Base-by-base conservation (phyloP, 2,797 vertebrate species). In the Silurus lanzhouensis region DNA sequence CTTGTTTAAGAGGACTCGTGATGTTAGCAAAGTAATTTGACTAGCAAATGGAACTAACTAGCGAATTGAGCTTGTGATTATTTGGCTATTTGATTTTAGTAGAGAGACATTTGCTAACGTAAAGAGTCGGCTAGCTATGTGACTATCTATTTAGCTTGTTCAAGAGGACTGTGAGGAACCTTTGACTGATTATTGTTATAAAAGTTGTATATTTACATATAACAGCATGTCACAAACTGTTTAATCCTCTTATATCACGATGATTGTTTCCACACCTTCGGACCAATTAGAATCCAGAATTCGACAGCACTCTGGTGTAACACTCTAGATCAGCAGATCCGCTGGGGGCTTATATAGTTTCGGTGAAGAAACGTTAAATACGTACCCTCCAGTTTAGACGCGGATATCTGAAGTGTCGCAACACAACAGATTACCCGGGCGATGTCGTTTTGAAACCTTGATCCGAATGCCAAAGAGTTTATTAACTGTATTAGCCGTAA, bases 401-500 rank as follows among this genome's bases (percentile, higher is more conserved):
- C 25, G n/a, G 15, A 67, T 52, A 64, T 46, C 38, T 10, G 7
- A 44, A 1, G 5, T 46, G 15, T 6, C 79, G 48, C 15, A 57
- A 70, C 3, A n/a, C 66, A n/a, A 70, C 66, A 82, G 52, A 70
- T 44, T 58, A 38, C 10, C 13, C 57, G 66, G 64, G 48, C 6
- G 17, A 15, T 44, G 74, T 57, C 78, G 44, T n/a, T 66, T 80
- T 81, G 57, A 52, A 81, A 66, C n/a, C 25, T n/a, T 1, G 58
- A 72, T 74, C 10, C 52, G n/a, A 58, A 80, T 17, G 67, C n/a
- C 83, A 80, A 52, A 31, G 60, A 31, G 64, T 83, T 83, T 66
- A 66, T 66, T 76, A 85, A 67, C 48, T 64, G 66, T 71, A 68
- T 72, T 63, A 64, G 70, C 58, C 46, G 5, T 81, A 81, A 75